These are phyloP conservation scores for Clusia tigrina DNA, from an alignment of 2,888 invertebrate genomes.

Conservation along the genomic window DNA sequence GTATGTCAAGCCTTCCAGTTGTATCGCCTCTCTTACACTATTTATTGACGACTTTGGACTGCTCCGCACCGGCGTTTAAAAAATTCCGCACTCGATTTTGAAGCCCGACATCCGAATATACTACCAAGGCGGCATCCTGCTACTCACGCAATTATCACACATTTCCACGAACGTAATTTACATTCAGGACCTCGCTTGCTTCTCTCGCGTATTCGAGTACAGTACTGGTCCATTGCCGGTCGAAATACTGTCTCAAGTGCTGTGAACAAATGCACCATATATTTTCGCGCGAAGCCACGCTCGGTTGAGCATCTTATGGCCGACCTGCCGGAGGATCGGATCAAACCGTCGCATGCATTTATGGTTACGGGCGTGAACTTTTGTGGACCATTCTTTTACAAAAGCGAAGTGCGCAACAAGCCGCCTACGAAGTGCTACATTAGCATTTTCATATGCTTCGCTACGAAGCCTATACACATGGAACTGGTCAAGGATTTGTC, in stretches of 20 bases:
- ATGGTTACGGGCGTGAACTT: constrained; percentile 22
- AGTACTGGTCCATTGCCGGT: constrained; percentile 28
- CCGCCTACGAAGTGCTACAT: constrained; percentile 19
- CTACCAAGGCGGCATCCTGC: too few relatives aligned
- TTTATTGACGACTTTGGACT: too few relatives aligned
- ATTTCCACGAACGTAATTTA: too few relatives aligned
- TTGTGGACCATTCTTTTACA: constrained; percentile 22
- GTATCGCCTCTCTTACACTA: too few relatives aligned
- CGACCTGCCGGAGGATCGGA: constrained; percentile 6
- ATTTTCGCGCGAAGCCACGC: constrained; percentile 25
- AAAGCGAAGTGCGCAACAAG: constrained; percentile 19
- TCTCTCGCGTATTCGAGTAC: constrained; percentile 17
- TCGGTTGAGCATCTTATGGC: constrained; percentile 30
- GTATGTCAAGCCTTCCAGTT: too few relatives aligned
- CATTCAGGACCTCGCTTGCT: too few relatives aligned
- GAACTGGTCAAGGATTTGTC: constrained; percentile 19
- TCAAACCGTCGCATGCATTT: constrained; percentile 17
- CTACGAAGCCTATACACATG: constrained; percentile 23
- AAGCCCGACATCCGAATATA: too few relatives aligned
- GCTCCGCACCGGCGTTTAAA: too few relatives aligned
- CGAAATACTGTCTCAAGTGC: constrained; percentile 14
- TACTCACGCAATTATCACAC: too few relatives aligned
- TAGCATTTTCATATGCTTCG: constrained; percentile 23
- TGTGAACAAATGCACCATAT: constrained; percentile 19
- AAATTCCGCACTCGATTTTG: too few relatives aligned